phyloP scores from a whole-genome alignment of 2,888 invertebrate genomes.

The Yponomeuta plumbellus region DNA sequence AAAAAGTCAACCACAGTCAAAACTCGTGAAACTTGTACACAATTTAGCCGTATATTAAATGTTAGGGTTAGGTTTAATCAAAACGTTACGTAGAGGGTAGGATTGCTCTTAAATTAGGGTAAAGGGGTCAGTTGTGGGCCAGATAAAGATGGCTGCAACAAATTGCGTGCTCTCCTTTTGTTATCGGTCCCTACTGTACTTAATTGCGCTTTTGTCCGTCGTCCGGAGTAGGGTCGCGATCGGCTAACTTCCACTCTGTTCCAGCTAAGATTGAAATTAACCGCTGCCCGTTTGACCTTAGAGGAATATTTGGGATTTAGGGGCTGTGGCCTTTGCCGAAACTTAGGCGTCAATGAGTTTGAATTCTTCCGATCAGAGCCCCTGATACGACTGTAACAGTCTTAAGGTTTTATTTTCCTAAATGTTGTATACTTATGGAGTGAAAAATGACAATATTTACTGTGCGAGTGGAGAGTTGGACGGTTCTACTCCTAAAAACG shows the following conservation, averaged over 20 bases:
- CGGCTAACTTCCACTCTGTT: slow-evolving; percentile 45
- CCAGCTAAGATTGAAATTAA: slow-evolving; percentile 26
- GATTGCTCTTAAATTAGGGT: slow-evolving; percentile 64
- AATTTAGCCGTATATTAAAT: background rate
- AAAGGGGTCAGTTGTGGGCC: slow-evolving; percentile 72
- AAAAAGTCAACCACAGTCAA: background rate
- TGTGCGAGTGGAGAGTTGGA: too few relatives aligned
- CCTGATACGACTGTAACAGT: too few relatives aligned
- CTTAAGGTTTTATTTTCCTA: too few relatives aligned
- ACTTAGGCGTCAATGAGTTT: background rate
- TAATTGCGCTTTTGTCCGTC: slow-evolving; percentile 73
- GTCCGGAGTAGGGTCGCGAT: slow-evolving; percentile 43
- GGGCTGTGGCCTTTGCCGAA: background rate
- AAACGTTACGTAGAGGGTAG: slow-evolving; percentile 32
- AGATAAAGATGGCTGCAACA: slow-evolving; percentile 75
- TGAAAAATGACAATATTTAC: too few relatives aligned
- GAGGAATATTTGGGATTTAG: background rate
- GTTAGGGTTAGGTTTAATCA: slow-evolving; percentile 3
- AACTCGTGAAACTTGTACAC: background rate
- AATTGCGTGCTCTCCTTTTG: slow-evolving; percentile 70
- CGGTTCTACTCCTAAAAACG: too few relatives aligned
- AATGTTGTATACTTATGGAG: too few relatives aligned
- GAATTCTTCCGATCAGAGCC: background rate
- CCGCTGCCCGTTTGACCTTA: slow-evolving; percentile 1
- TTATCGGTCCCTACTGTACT: slow-evolving; percentile 68